Percentiles rank a stretch among this genome's conserved stretches.
Evolutionary conservation across 1,140 invertebrate genomes (phyloP).

Genomic region (Drosophila aff.): DNA sequence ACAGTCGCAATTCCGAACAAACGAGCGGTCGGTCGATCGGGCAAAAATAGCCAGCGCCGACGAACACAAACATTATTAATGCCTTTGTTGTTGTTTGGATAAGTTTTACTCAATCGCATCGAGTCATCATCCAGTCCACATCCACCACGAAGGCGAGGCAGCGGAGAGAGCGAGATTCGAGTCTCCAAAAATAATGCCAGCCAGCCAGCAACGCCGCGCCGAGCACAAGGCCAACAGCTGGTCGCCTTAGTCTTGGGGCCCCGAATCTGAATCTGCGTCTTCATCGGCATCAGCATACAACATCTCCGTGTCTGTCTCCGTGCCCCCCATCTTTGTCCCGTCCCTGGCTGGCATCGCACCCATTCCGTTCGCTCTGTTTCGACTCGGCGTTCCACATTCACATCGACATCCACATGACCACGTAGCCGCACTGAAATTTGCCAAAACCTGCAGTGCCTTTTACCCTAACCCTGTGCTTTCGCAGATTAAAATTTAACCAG

Average conservation of each 20-base stretch:
- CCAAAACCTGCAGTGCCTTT: conserved; percentile 23
- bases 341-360: conserved; percentile 43
- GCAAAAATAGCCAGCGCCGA: conserved; percentile 49
- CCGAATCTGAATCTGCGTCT: conserved; percentile 48
- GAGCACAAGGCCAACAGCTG: conserved; percentile 54
- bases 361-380: conserved; percentile 53
- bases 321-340: conserved; percentile 8
- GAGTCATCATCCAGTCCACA: conserved; percentile 43
- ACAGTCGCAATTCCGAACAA: conserved; percentile 38
- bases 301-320: conserved; percentile 26
- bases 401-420: conserved; percentile 37
- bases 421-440: conserved; percentile 30
- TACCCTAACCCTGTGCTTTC: conserved; percentile 1
- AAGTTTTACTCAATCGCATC: conserved; percentile 54
- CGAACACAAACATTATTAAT: conserved; percentile 53
- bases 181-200: conserved; percentile 51
- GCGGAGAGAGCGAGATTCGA: conserved; percentile 29
- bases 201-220: conserved; percentile 23
- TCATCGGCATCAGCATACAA: conserved; percentile 44
- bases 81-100: conserved; percentile 53
- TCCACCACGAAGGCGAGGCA: conserved; percentile 18
- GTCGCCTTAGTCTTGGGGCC: conserved; percentile 40
- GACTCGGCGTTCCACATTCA: conserved; percentile 48
- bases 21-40: conserved; percentile 7
- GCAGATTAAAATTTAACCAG: neutral